A percentile compares a stretch with the other conserved stretches of the same genome.
Conservation (phyloP, 2,113 vertebrate species). For the Misgurnus mizolepis region DNA sequence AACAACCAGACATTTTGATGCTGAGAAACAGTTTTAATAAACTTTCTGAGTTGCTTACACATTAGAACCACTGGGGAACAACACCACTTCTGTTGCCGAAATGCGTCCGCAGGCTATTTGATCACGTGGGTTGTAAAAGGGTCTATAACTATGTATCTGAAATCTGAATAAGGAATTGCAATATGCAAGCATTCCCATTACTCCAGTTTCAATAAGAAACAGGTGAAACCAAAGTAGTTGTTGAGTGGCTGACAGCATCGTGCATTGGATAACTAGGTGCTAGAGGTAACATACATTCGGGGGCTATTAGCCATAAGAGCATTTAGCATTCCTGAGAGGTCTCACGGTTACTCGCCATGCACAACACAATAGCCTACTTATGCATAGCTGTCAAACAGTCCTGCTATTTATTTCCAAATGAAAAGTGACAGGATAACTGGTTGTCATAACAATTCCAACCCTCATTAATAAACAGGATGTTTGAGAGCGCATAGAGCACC, state of each 20-base stretch:
- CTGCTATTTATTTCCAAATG: conserved; percentile 28
- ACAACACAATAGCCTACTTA: not conserved
- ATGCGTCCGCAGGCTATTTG: too few species aligned
- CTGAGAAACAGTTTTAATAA: too few species aligned
- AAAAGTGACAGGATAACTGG: conserved; percentile 10
- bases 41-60: too few species aligned
- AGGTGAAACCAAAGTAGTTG: not conserved
- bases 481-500: not conserved
- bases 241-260: not conserved
- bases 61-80: too few species aligned
- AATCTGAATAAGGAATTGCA: not conserved
- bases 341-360: conserved; percentile 2
- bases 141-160: too few species aligned
- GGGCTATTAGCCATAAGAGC: not conserved
- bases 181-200: not conserved
- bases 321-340: conserved; percentile 14
- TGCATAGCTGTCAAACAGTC: not conserved
- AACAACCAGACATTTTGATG: too few species aligned
- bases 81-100: too few species aligned
- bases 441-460: conserved; percentile 20
- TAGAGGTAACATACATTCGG: not conserved
- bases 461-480: conserved; percentile 10
- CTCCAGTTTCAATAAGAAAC: not conserved
- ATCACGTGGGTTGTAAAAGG: too few species aligned
- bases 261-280: conserved; percentile 23